A percentile compares a stretch with the other conserved stretches of the same genome.
These are phyloP conservation scores for Mechanitis mazaeus DNA, from an alignment of 2,888 invertebrate species.

Conservation along the genomic window DNA sequence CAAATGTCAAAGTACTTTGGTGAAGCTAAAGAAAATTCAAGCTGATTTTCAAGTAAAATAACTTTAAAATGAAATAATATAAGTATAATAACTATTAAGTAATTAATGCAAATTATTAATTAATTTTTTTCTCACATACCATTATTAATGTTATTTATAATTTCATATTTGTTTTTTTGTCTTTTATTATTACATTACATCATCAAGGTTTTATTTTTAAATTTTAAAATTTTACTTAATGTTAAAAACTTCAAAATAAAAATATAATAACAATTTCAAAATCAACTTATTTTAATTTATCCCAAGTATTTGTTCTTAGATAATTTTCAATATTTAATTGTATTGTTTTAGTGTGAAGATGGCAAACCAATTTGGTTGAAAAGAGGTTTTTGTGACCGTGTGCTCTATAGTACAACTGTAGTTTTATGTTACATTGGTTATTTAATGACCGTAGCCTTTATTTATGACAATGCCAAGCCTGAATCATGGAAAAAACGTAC, in stretches of 20 bases:
- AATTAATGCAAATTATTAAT: no score
- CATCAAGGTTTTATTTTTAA: no score
- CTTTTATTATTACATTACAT: no score
- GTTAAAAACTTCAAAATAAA: no score
- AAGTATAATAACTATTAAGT: no score
- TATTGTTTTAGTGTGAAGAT: constrained; percentile 44
- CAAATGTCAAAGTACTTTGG: constrained; percentile 27
- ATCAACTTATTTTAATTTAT: no score
- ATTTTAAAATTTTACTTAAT: no score
- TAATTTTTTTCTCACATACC: no score
- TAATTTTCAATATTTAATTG: background rate
- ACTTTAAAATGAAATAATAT: no score
- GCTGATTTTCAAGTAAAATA: constrained; percentile 38
- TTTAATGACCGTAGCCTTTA: constrained; percentile 22
- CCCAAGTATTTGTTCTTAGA: background rate
- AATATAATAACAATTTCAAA: no score
- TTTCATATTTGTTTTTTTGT: no score
- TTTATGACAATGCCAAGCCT: constrained; percentile 41
- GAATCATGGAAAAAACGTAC: constrained; percentile 34
- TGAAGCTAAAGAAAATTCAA: constrained; percentile 38
- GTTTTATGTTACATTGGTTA: constrained; percentile 33
- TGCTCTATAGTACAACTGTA: constrained; percentile 41
- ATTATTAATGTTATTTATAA: no score
- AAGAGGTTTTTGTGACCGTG: constrained; percentile 44
- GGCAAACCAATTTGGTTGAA: constrained; percentile 52